Base-by-base conservation (phyloP, 35 echinoderm and acorn worm genomes). In the Heliocidaris tuberculata region DNA sequence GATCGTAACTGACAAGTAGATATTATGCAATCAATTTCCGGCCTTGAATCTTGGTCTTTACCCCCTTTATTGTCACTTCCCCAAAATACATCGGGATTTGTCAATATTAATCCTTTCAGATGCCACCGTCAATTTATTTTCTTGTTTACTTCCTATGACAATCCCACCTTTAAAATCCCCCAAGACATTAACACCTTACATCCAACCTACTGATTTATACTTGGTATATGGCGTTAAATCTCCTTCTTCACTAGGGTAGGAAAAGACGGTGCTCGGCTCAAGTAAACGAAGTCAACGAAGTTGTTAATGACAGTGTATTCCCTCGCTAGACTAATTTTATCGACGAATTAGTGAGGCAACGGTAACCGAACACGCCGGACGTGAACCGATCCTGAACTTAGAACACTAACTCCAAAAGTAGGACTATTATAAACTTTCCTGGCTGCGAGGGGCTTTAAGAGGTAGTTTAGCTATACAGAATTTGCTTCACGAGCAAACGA, bases 351-450 rank as follows among this genome's bases (percentile, higher is more conserved):
- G 65, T 27, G 65, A 21, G 27, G 65, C 65, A 78, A 19, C 27
- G 21, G 65, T 78, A 78, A 78, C 21, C 65, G 65, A n/a, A 78
- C 27, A 78, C 27, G 65, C 65, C 65, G 65, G 65, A 78, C 65
- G 65, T 78, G 65, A 78, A 78, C 65, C 65, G 65, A 78, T 78
- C 65, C 65, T 78, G 65, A 78, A 78, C 65, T 78, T 78, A n/a
- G 65, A 78, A 78, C 21, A 19, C 21, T 24, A 78, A 21, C 65
- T 78, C 27, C 21, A 78, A 78, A 78, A 78, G 19, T 78, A 78
- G 65, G 65, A 21, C 65, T 78, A 78, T 78, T 7, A 78, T 78
- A n/a, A 17, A 78, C 65, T 78, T 78, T 78, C 65, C 17, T 78
- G 65, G 27, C 65, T 78, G 65, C 21, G 17, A 24, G 27, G 65